Base-by-base conservation (phyloP, 2,888 invertebrate species). In the Gymnosoma rotundatum region DNA sequence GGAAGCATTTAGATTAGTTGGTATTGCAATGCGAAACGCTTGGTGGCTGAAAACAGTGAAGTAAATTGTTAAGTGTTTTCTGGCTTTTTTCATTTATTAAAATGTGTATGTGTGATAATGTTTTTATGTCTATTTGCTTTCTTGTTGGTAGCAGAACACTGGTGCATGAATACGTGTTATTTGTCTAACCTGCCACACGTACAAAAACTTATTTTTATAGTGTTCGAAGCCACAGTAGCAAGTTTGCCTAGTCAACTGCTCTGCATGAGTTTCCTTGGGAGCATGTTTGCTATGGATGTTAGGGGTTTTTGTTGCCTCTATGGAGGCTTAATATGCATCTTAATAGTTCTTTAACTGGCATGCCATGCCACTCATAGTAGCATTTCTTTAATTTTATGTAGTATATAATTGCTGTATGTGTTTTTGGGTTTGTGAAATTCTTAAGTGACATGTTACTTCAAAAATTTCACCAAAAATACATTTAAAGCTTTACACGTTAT, bases 241-340 rank as follows among this genome's bases (percentile, higher is more conserved):
- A 60, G 87, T 73, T 54, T 83, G 83, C 64, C 63, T 36, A 70
- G 63, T 38, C 18, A 56, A 64, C 73, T 48, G 48, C 48, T 66
- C 63, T 75, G 61, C 76, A 79, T 70, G 73, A 73, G 70, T 83
- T 83, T 86, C 85, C 52, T 69, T 79, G 76, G 54, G 84, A 81
- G 82, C 66, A 87, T 74, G 42, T 50, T 66, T 42, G 64, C 38
- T 58, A 52, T 21, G 18, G 73, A 52, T 75, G 42, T 45, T 69
- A 52, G 60, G 67, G 61, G 75, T 50, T 32, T 56, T 70, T 75
- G 78, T 74, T 73, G 78, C 80, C 84, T 83, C 56, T 58, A n/a
- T 72, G 80, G 67, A 67, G 74, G 79, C 79, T 83, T 85, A 83
- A 82, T 83, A 79, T 86, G 83, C 67, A 85, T 86, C 83, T 83